A percentile compares a stretch with the other conserved stretches of the same genome.
Evolutionary conservation across 2,113 vertebrate species (phyloP).

Genomic region (Alethe castanea): DNA sequence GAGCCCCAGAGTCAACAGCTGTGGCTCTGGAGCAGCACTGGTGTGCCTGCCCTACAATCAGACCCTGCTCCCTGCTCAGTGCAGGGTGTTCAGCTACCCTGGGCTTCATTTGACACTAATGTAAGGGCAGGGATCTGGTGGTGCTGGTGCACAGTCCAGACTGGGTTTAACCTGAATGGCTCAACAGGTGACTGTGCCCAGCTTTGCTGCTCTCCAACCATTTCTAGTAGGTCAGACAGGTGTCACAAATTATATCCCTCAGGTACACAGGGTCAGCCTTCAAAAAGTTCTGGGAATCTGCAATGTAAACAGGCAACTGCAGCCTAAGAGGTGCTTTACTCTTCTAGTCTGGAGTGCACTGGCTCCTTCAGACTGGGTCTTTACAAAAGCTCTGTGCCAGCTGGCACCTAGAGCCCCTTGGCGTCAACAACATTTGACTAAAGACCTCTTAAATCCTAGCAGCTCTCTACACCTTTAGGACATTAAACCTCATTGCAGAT

Average conservation of each 20-base stretch:
- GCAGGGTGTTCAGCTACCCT: not conserved
- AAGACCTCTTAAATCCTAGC: not conserved
- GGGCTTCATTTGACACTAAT: not conserved
- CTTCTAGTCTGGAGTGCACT: not conserved
- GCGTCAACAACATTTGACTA: not conserved
- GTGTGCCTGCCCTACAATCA: not conserved
- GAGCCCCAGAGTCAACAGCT: rapidly evolving
- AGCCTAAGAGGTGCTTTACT: not conserved
- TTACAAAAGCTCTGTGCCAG: not conserved
- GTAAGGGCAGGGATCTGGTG: not conserved
- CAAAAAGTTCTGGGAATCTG: not conserved
- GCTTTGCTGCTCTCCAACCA: not conserved
- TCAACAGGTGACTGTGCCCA: not conserved
- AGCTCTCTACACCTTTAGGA: not conserved
- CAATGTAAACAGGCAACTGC: not conserved
- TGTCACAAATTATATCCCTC: rapidly evolving
- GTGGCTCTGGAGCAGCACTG: not conserved
- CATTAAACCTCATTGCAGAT: not conserved
- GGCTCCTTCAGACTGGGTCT: not conserved
- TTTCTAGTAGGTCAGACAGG: not conserved
- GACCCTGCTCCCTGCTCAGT: not conserved
- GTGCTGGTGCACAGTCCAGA: not conserved
- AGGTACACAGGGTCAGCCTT: not conserved
- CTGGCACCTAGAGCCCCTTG: not conserved
- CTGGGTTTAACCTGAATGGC: not conserved